phyloP scores from a whole-genome alignment of 2,888 invertebrate species.

The Podotricha telesiphe region DNA sequence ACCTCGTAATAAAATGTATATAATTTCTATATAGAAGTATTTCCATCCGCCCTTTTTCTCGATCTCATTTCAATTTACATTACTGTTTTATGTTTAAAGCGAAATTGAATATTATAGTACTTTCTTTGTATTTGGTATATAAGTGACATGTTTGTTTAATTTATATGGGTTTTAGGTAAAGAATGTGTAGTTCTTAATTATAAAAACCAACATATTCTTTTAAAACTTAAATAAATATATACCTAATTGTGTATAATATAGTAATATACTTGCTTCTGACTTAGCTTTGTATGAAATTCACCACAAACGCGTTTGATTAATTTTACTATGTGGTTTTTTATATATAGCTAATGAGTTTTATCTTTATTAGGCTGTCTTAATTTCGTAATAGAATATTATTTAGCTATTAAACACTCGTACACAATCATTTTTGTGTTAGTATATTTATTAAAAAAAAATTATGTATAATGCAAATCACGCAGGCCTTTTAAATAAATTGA shows the following conservation, averaged over 20 bases:
- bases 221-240: no score
- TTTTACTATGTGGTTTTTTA: neutral
- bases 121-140: neutral
- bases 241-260: no score
- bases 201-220: no score
- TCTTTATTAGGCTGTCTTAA: conserved; percentile 2
- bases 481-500: no score
- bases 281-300: neutral
- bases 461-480: no score
- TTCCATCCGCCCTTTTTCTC: neutral
- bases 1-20: neutral
- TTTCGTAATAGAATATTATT: conserved; percentile 5
- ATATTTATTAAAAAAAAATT: no score
- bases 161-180: neutral
- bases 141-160: neutral
- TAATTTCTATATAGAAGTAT: neutral
- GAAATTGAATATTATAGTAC: neutral
- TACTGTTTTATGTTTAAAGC: conserved; percentile 2
- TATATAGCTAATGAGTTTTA: neutral
- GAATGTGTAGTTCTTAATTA: no score
- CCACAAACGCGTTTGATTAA: neutral
- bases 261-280: no score
- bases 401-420: neutral
- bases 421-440: no score
- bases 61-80: neutral